These are phyloP conservation scores for Entomyzon cyanotis DNA, from an alignment of 2,113 vertebrate genomes.

Conservation along the genomic window DNA sequence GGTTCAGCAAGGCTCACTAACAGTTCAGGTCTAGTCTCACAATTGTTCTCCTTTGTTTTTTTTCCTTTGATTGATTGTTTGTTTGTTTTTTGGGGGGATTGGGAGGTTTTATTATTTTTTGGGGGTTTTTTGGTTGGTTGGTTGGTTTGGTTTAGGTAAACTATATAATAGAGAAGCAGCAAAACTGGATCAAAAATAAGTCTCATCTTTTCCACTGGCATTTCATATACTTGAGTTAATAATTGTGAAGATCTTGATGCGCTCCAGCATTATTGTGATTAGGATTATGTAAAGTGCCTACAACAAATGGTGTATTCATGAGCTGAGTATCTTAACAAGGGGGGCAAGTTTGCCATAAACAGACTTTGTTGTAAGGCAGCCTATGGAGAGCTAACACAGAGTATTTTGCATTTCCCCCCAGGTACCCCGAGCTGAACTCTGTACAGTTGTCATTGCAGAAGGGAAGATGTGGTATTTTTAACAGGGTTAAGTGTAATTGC, in stretches of 20 bases:
- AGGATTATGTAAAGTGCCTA: not conserved
- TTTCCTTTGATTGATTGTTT: rapidly evolving
- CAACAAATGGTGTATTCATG: not conserved
- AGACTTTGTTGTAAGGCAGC: not conserved
- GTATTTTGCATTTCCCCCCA: not conserved
- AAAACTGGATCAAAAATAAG: not conserved
- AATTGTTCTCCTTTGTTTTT: rapidly evolving
- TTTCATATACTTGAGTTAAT: not conserved
- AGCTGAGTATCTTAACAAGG: not conserved
- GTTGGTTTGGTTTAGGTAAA: not conserved
- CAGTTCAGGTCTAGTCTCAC: not conserved
- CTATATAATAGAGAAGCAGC: not conserved
- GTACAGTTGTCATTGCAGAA: not conserved
- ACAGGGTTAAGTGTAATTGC: not conserved
- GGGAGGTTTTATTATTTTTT: not conserved
- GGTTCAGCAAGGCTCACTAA: not conserved
- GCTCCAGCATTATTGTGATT: not conserved
- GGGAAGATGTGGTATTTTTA: not conserved
- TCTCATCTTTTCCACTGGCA: not conserved
- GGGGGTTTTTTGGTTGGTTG: not conserved
- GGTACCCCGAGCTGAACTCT: not conserved
- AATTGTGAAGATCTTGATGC: not conserved
- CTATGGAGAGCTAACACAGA: not conserved
- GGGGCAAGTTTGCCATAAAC: not conserved
- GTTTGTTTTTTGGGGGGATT: no score